These are phyloP conservation scores for Campoplex capitator DNA, from an alignment of 2,888 invertebrate genomes.

Conservation along the genomic window DNA sequence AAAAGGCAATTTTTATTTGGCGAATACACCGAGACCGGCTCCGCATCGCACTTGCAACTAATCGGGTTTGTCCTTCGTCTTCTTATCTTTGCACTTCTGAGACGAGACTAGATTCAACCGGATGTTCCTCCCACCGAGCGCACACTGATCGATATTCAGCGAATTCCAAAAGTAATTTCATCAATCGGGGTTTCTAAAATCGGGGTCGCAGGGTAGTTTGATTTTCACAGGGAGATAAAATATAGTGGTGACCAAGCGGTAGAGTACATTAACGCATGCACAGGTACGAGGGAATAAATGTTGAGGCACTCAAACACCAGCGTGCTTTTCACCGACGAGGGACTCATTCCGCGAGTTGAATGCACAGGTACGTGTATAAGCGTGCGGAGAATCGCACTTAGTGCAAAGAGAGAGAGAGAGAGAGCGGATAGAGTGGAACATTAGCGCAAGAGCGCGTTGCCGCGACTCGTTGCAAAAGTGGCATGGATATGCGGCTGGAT, in stretches of 20 bases:
- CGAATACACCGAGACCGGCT: too few relatives aligned
- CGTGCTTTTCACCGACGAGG: background rate
- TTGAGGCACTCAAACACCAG: background rate
- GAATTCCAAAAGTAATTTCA: too few relatives aligned
- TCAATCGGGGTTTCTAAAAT: too few relatives aligned
- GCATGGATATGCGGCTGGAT: conserved; percentile 24
- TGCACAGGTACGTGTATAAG: conserved; percentile 23
- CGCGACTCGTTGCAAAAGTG: conserved; percentile 38
- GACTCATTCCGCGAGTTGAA: conserved; percentile 31
- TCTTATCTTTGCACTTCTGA: too few relatives aligned
- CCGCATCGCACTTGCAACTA: too few relatives aligned
- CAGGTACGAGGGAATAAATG: background rate
- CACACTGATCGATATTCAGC: too few relatives aligned
- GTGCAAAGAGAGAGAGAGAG: conserved; percentile 9
- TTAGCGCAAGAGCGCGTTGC: background rate
- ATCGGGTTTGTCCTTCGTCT: too few relatives aligned
- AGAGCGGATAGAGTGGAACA: conserved; percentile 27
- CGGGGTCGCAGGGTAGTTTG: background rate
- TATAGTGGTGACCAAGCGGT: background rate
- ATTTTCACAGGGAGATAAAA: conserved; percentile 4
- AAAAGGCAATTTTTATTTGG: background rate
- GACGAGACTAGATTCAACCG: too few relatives aligned
- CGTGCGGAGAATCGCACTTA: conserved; percentile 31
- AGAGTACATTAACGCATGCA: background rate
- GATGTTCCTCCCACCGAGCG: too few relatives aligned